Conservation (phyloP, 2,888 invertebrate genomes). For the Malthinus seriepunctatus region DNA sequence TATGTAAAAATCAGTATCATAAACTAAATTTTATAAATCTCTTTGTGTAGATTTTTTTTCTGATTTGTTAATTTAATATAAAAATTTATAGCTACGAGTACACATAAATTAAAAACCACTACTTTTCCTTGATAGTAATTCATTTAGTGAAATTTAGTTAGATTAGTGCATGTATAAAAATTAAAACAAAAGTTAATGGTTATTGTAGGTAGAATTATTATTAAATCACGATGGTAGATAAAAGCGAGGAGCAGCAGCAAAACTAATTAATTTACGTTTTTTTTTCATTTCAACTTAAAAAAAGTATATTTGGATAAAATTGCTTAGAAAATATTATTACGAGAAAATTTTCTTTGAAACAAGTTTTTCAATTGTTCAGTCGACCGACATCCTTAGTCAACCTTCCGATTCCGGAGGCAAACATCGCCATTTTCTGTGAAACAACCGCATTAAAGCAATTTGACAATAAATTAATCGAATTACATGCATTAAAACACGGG, state of each 20-base stretch:
- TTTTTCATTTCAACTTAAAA: neutral
- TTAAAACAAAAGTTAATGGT: too few relatives aligned
- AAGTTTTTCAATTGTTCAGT: slow-evolving; percentile 29
- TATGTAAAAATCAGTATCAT: too few relatives aligned
- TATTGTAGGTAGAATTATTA: too few relatives aligned
- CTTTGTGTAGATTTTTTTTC: too few relatives aligned
- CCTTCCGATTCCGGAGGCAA: slow-evolving; percentile 44
- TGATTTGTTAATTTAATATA: too few relatives aligned
- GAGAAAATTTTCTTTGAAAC: neutral
- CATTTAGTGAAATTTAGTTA: too few relatives aligned
- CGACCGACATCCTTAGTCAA: slow-evolving; percentile 38
- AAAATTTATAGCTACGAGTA: too few relatives aligned
- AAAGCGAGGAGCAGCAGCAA: neutral
- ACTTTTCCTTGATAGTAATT: too few relatives aligned
- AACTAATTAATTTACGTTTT: neutral
- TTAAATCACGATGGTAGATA: too few relatives aligned
- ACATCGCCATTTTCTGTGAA: slow-evolving; percentile 48
- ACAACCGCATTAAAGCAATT: slow-evolving; percentile 55
- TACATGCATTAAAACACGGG: slow-evolving; percentile 53
- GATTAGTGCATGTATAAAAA: too few relatives aligned
- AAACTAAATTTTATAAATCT: too few relatives aligned
- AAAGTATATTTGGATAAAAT: neutral
- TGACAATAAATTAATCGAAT: slow-evolving; percentile 57
- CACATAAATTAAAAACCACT: too few relatives aligned
- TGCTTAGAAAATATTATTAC: neutral